These are phyloP conservation scores for Petrocephalus microphthalmus DNA, from an alignment of 2,113 vertebrate species.

Conservation along the genomic window DNA sequence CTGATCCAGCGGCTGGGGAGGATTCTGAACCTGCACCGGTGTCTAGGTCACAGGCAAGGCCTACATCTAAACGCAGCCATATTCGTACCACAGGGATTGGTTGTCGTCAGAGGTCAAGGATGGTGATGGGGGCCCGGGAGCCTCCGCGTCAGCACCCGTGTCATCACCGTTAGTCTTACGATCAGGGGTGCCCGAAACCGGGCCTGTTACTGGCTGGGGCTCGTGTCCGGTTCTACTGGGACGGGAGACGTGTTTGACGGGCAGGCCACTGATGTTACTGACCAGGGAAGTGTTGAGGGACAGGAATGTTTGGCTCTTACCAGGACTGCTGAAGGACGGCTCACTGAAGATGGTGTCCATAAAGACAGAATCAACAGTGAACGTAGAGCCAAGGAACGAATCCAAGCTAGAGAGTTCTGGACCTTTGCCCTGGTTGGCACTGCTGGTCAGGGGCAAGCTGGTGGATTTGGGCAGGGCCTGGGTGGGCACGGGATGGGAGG, in stretches of 20 bases:
- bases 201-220: conserved; percentile 17
- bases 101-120: conserved; percentile 77
- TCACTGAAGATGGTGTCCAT: conserved; percentile 61
- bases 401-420: conserved; percentile 62
- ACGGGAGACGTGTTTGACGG: conserved; percentile 45
- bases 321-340: conserved; percentile 41
- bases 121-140: conserved; percentile 51
- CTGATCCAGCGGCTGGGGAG: background rate
- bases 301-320: conserved; percentile 72
- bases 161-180: conserved; percentile 34
- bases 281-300: conserved; percentile 87
- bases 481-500: conserved; percentile 24
- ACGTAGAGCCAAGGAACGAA: conserved; percentile 64
- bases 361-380: conserved; percentile 59
- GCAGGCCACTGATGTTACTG: conserved; percentile 86
- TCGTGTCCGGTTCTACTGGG: conserved; percentile 37
- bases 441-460: conserved; percentile 54
- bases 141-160: conserved; percentile 33
- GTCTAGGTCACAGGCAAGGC: background rate
- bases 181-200: conserved; percentile 38
- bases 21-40: conserved; percentile 11
- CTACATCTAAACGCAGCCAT: conserved; percentile 81
- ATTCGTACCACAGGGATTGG: conserved; percentile 93
- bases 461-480: conserved; percentile 56
- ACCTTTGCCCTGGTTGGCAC: conserved; percentile 50